Evolutionary conservation across 2,888 invertebrate genomes (phyloP).

Genomic region (Parnassius glacialis): DNA sequence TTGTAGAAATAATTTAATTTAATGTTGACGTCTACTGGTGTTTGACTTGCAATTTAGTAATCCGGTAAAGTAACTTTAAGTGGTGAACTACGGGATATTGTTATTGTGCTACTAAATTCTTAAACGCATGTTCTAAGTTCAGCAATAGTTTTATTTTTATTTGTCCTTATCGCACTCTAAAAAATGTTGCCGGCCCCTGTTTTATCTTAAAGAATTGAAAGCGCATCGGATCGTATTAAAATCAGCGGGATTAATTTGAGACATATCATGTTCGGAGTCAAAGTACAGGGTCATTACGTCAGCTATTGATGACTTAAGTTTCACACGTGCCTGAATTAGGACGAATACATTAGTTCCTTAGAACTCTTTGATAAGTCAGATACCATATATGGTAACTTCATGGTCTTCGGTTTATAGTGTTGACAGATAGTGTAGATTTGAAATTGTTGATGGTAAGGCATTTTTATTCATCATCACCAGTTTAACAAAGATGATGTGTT

Average conservation of each 20-base stretch:
- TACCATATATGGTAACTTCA: not conserved
- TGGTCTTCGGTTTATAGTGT: not conserved
- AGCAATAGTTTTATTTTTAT: too few species aligned
- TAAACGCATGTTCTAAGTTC: too few species aligned
- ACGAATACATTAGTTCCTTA: not conserved
- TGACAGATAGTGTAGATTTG: not conserved
- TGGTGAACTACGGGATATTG: too few species aligned
- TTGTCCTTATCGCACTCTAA: not conserved
- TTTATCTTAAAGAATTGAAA: slow-evolving; percentile 6
- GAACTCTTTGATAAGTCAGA: not conserved
- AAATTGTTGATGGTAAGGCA: not conserved
- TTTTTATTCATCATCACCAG: too few species aligned
- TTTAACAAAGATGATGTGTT: too few species aligned
- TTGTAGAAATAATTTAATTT: too few species aligned
- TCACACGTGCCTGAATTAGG: slow-evolving; percentile 11
- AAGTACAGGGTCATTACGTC: slow-evolving; percentile 34
- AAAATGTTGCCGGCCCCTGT: slow-evolving; percentile 43
- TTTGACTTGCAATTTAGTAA: too few species aligned
- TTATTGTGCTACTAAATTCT: too few species aligned
- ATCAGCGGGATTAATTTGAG: slow-evolving; percentile 54
- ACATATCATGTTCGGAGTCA: slow-evolving; percentile 47
- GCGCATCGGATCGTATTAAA: slow-evolving; percentile 53
- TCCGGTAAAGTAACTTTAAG: too few species aligned
- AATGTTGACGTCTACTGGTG: too few species aligned
- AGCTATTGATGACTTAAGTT: not conserved